A percentile compares a stretch with the other conserved stretches of the same genome.
Evolutionary conservation across 2,113 vertebrate species (phyloP).

Genomic region (Pseudolaguvia tuberculata): DNA sequence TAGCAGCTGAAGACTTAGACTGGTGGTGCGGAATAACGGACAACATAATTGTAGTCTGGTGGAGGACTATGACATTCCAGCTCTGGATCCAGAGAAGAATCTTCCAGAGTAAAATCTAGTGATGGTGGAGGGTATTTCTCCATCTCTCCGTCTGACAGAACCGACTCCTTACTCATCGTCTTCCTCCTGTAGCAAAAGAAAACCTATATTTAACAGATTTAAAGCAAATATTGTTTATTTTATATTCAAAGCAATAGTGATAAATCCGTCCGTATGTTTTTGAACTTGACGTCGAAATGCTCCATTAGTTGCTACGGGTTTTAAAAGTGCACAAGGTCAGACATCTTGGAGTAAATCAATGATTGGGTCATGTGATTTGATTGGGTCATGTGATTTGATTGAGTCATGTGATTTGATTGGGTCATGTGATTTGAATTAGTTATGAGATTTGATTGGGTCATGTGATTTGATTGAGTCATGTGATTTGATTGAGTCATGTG

Average conservation of each 20-base stretch:
- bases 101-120: conserved; percentile 77
- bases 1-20: conserved; percentile 62
- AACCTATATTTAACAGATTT: conserved; percentile 3
- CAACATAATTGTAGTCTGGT: conserved; percentile 84
- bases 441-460: too few species aligned
- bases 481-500: conserved; percentile 14
- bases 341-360: conserved; percentile 49
- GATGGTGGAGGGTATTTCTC: conserved; percentile 71
- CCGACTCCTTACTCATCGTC: conserved; percentile 83
- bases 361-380: conserved; percentile 4
- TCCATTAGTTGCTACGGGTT: conserved; percentile 58
- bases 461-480: conserved; percentile 12
- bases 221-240: neutral
- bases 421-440: conserved; percentile 14
- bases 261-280: neutral
- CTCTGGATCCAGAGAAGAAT: conserved; percentile 74
- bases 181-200: conserved; percentile 68
- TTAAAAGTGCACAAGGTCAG: conserved; percentile 56
- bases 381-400: conserved; percentile 14
- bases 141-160: conserved; percentile 71
- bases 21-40: conserved; percentile 83
- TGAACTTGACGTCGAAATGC: conserved; percentile 45
- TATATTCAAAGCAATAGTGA: neutral
- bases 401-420: conserved; percentile 12
- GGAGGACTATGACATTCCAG: conserved; percentile 90